Base-by-base conservation (phyloP, 2,113 vertebrate genomes). In the Lepisosteus oculatus region DNA sequence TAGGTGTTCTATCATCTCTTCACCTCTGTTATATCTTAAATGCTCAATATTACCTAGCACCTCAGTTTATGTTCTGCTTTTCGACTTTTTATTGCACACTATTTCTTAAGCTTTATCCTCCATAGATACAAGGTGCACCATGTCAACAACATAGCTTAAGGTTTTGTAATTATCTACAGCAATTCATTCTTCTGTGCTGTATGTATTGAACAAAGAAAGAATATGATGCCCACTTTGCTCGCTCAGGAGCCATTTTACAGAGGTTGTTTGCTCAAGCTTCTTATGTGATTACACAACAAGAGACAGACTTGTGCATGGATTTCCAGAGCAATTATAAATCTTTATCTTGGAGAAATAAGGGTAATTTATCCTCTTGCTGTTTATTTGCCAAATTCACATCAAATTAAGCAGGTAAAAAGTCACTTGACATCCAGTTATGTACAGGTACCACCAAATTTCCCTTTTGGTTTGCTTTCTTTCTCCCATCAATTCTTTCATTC, bases 71-170 rank as follows among this genome's bases (percentile, higher is more conserved):
- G 9, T 59, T 59, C 57, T 59, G 57, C 57, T n/a, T 29, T 17
- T 29, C 1, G 29, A 29, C 29, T 29, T 29, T 29, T 29, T 59
- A 59, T 59, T 59, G 12, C 3, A 3, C n/a, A 59, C 11, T 59
- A 29, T 68, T 68, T 55, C 66, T 41, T 11, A 17, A 68, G 66
- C 47, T 54, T 9, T n/a, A 47, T 17, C 65, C 44, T 17, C n/a
- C 45, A 45, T 3, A 8, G 66, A 15, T 29, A 47, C 45, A 55
- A 55, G 11, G 17, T 55, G 51, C 51, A 13, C 51, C 6, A 47
- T 68, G 45, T 68, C 66, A 68, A n/a, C 15, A 42, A 43, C 66
- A 55, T 29, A 41, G 42, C 62, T 64, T 41, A 64, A 29, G 42
- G 17, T 64, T 29, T 2, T 2, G 12, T 64, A 64, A 64, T 64